Conservation (phyloP, 2,888 invertebrate species). For the Tachystola acroxantha region DNA sequence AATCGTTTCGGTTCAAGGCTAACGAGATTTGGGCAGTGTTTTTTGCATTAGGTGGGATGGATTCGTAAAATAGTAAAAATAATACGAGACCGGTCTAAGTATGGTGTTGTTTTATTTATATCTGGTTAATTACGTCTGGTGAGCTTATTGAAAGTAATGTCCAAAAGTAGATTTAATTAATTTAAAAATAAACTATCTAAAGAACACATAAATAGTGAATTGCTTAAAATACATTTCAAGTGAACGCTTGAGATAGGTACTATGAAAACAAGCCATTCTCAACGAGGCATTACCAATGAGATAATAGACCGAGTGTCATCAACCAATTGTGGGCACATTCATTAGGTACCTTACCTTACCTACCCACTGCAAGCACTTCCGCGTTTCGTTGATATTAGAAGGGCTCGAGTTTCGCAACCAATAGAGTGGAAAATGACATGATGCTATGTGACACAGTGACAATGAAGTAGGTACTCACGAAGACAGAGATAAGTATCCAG, state of each 20-base stretch:
- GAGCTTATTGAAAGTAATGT: not conserved
- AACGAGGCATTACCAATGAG: constrained; percentile 32
- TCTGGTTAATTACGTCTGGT: constrained; percentile 9
- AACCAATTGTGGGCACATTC: constrained; percentile 43
- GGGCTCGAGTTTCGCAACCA: constrained; percentile 27
- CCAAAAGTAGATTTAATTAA: constrained; percentile 4
- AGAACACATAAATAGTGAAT: not conserved
- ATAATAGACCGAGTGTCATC: constrained; percentile 47
- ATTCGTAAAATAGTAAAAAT: constrained; percentile 8
- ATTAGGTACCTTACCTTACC: too few relatives aligned
- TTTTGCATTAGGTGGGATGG: constrained; percentile 12
- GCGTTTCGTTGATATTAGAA: constrained; percentile 42
- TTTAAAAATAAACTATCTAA: constrained; percentile 26
- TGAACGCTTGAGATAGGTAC: constrained; percentile 19
- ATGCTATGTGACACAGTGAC: too few relatives aligned
- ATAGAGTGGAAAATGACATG: too few relatives aligned
- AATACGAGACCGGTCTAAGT: constrained; percentile 18
- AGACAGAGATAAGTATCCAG: too few relatives aligned
- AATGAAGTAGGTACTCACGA: too few relatives aligned
- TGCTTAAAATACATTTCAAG: constrained; percentile 2
- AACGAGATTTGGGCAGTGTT: constrained; percentile 37
- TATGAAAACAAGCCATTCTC: constrained; percentile 25
- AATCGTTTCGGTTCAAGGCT: constrained; percentile 62
- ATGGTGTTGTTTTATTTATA: constrained; percentile 11
- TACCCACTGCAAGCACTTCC: constrained; percentile 44